phyloP scores from a whole-genome alignment of 2,797 vertebrate genomes.

The Rhyacichthys aspro region DNA sequence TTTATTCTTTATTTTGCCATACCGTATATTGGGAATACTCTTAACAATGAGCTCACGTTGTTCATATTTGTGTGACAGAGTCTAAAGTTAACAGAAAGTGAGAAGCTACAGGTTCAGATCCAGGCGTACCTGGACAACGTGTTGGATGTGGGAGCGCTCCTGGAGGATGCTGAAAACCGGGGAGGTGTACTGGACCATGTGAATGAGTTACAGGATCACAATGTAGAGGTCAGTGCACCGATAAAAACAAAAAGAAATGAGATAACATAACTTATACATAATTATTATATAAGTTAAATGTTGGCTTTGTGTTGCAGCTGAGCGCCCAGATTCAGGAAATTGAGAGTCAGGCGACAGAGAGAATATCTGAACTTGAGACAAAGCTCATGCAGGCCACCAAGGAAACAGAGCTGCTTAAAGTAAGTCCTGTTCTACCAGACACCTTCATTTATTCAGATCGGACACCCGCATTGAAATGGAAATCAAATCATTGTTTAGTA shows the following conservation, averaged over 20 bases:
- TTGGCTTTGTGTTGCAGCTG: conserved; percentile 75
- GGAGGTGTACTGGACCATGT: conserved; percentile 88
- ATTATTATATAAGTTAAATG: not conserved
- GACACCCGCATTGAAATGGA: not conserved
- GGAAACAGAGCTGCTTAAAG: conserved; percentile 87
- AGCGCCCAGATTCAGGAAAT: conserved; percentile 84
- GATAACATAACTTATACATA: too few relatives aligned
- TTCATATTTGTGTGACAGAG: conserved; percentile 64
- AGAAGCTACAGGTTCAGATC: conserved; percentile 96
- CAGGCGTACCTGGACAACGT: conserved; percentile 98
- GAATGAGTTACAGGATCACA: conserved; percentile 87
- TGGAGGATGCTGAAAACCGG: conserved; percentile 94
- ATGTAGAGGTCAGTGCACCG: conserved; percentile 71
- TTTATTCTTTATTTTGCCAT: too few relatives aligned
- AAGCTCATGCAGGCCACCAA: conserved; percentile 91
- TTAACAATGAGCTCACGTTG: not conserved
- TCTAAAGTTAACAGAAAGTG: conserved; percentile 90
- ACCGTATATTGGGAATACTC: too few relatives aligned
- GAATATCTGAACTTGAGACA: conserved; percentile 90
- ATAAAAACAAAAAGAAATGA: not conserved
- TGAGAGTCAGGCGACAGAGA: conserved; percentile 84
- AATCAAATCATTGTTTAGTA: not conserved
- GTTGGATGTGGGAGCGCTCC: conserved; percentile 90
- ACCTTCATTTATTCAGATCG: not conserved
- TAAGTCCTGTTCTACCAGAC: conserved; percentile 40